These are phyloP conservation scores for Xestia ashworthii DNA, from an alignment of 2,888 invertebrate genomes.

Conservation along the genomic window DNA sequence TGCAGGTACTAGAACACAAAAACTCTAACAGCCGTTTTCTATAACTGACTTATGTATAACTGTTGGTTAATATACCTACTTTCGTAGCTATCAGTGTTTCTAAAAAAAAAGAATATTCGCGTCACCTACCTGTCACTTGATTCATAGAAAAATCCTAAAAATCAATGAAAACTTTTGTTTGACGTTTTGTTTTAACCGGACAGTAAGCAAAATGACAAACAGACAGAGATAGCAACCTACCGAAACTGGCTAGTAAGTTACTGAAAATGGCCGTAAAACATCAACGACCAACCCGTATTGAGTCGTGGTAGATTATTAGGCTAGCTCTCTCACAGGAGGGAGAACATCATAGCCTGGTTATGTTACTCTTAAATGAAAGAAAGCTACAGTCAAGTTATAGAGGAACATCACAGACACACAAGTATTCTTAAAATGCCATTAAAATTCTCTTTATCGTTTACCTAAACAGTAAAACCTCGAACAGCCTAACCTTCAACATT, in stretches of 20 bases:
- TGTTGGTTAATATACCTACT: no score
- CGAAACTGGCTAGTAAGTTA: no score
- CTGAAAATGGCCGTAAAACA: no score
- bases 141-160: no score
- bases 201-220: no score
- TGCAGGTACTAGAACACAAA: not conserved
- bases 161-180: no score
- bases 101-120: no score
- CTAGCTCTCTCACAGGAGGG: not conserved
- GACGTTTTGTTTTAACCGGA: no score
- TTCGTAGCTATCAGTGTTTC: no score
- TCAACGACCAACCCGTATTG: not conserved
- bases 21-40: not conserved
- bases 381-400: not conserved
- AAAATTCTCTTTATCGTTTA: not conserved
- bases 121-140: no score
- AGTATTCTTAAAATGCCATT: not conserved
- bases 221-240: no score
- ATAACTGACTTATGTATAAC: no score
- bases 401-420: not conserved
- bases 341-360: not conserved
- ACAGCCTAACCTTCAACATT: constrained; percentile 2
- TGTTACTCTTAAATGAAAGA: not conserved
- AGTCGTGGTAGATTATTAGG: not conserved
- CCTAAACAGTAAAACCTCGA: not conserved